Evolutionary conservation across 2,888 invertebrate genomes (phyloP), one percentile per base, ranked within the genome.

Genomic region (Acrobasis consociella): DNA sequence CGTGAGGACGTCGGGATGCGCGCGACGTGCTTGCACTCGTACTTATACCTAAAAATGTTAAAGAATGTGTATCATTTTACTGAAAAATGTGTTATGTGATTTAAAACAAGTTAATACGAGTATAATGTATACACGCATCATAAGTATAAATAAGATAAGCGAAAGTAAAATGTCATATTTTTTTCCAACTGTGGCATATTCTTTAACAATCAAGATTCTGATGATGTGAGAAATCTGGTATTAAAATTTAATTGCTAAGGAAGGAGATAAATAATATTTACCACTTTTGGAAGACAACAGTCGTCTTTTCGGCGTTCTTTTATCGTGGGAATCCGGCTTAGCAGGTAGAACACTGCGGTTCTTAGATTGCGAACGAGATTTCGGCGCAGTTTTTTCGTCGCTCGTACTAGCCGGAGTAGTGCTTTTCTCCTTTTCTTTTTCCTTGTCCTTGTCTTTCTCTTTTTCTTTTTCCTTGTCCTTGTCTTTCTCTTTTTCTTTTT

Each of bases 321-420:
- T 90, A 13, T 86, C 90, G 49, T 80, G 82, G 16, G 74, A 72
- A 50, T 89, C 90, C 0, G 72, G 74, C 67, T 86, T 87, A 15
- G 81, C 64, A 0, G 86, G 85, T 5, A 85, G 81, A 11, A 82
- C 64, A 15, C 82, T 81, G 3, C 91, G 86, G 0, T 82, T 86
- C 62, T 90, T 91, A 1, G 91, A 91, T 64, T 85, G 86, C 1
- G 91, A 89, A 0, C 91, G 84, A 5, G 87, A 81, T 64, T 89
- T 90, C 1, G 82, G 58, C 0, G 77, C 72, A 0, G 69, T 70
- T 66, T 89, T 89, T 62, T 91, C 91, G 64, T 91, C 91, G 46
- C 81, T 86, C 0, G 86, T 83, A 8, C 60, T 60, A 7, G 60
- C 60, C 3, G 60, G 22, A 15, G 81, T 80, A 0, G 80, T 69